Evolutionary conservation across 1,140 invertebrate species (phyloP), one percentile per base, ranked within the genome.

Genomic region (Paraescarpia echinospica): DNA sequence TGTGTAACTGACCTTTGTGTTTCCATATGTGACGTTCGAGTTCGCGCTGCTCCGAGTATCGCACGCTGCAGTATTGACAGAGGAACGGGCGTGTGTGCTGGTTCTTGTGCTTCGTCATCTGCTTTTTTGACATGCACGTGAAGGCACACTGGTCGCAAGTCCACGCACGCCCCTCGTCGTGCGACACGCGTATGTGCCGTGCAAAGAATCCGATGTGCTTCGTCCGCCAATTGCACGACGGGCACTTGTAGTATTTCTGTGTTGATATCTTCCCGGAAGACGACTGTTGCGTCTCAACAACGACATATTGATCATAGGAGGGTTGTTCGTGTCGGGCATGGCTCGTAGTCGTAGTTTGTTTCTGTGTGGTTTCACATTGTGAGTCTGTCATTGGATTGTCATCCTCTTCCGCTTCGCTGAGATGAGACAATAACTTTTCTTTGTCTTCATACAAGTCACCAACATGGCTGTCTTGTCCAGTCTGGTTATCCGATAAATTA

Each of bases 121-220:
- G 33, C 18, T 35, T 59, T 18, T 51, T 91, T 18, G 33, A 33
- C 34, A 27, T 48, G 33, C 35, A 48, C 34, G 91, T 35, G 91
- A 91, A 91, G 6, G 34, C 91, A n/a, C 91, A 91, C 91, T 91
- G 35, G 14, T 35, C 34, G 48, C 91, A 91, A 6, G 34, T 22
- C 34, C 34, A 91, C 91, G 48, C 34, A 33, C 89, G 34, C 14
- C 89, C 35, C 34, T 91, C 41, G 34, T 91, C 91, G n/a, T 91
- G 91, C 14, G 34, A 51, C 34, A 35, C 34, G 33, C 34, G 35
- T 12, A 91, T 9, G 41, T 91, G 91, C 2, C 91, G 91, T 1
- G 34, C n/a, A 33, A 91, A 91, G 91, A 41, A 51, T 6, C 91
- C 91, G 41, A 91, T 34, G 41, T 91, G 91, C 18, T 35, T 41